These are phyloP conservation scores for Odocoileus virginianus DNA, from an alignment of 2,113 vertebrate species.

Conservation along the genomic window DNA sequence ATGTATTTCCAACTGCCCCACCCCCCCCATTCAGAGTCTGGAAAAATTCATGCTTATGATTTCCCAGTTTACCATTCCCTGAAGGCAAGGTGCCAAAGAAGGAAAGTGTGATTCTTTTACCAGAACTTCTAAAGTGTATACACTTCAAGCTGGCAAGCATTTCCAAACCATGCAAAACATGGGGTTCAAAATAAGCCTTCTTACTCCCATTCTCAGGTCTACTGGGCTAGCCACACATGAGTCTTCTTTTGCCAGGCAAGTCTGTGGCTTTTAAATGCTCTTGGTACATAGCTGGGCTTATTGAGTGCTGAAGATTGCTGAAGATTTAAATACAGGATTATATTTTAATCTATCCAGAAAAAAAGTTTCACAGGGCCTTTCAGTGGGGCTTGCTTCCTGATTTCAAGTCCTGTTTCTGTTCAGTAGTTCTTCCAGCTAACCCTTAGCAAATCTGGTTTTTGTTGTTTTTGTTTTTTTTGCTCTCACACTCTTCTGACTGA, in stretches of 20 bases:
- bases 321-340: not conserved
- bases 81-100: slow-evolving; percentile 42
- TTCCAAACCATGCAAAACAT: not conserved
- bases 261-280: not conserved
- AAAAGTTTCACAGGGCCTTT: not conserved
- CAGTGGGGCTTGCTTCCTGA: not conserved
- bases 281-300: not conserved
- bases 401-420: not conserved
- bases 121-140: slow-evolving; percentile 18
- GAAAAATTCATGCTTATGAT: slow-evolving; percentile 23
- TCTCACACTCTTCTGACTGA: not conserved
- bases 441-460: not conserved
- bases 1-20: not conserved
- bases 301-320: not conserved
- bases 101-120: slow-evolving; percentile 27
- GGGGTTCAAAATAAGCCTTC: not conserved
- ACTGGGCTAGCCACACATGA: not conserved
- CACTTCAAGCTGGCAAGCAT: not conserved
- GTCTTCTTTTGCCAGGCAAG: not conserved
- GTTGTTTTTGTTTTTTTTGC: not conserved
- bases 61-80: slow-evolving; percentile 16
- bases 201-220: not conserved
- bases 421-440: not conserved
- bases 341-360: slow-evolving; percentile 2
- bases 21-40: not conserved